Evolutionary conservation across 23 tunicate genomes (phyloP).

Genomic region (Ascidia mentula): DNA sequence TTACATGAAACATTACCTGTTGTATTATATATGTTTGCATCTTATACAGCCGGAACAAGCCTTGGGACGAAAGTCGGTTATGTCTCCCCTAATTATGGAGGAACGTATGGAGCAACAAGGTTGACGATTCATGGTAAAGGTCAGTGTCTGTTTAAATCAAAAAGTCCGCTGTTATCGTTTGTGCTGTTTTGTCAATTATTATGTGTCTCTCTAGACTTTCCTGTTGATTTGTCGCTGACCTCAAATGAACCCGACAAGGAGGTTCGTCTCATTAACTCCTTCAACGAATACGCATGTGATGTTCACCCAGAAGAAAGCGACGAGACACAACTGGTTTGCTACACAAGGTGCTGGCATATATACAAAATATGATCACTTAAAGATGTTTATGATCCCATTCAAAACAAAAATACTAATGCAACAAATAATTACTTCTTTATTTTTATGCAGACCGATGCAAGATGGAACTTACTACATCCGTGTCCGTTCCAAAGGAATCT

Average conservation of each 20-base stretch:
- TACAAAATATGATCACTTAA: not conserved
- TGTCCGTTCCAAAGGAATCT: slow-evolving; percentile 15
- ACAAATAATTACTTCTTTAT: not conserved
- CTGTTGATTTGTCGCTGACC: not conserved
- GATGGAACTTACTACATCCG: slow-evolving; percentile 33
- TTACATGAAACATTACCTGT: too few relatives aligned
- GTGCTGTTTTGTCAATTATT: too few relatives aligned
- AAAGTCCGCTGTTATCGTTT: too few relatives aligned
- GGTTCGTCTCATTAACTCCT: slow-evolving; percentile 15
- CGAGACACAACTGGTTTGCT: slow-evolving; percentile 33
- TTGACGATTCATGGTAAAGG: not conserved
- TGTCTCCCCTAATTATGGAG: slow-evolving; percentile 7
- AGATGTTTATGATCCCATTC: not conserved
- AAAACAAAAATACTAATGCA: not conserved
- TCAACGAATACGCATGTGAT: slow-evolving; percentile 25
- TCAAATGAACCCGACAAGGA: slow-evolving; percentile 1
- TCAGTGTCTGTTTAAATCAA: not conserved
- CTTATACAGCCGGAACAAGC: not conserved
- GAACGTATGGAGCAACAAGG: slow-evolving; percentile 1
- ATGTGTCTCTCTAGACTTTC: slow-evolving; percentile 11
- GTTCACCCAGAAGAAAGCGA: slow-evolving; percentile 49
- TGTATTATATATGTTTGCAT: too few relatives aligned
- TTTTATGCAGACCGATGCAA: slow-evolving; percentile 37
- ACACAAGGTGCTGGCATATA: slow-evolving; percentile 16
- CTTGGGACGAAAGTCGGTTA: not conserved